A percentile compares a stretch with the other conserved stretches of the same genome.
Conservation (phyloP, 2,888 invertebrate genomes). For the Plagiodera versicolora region DNA sequence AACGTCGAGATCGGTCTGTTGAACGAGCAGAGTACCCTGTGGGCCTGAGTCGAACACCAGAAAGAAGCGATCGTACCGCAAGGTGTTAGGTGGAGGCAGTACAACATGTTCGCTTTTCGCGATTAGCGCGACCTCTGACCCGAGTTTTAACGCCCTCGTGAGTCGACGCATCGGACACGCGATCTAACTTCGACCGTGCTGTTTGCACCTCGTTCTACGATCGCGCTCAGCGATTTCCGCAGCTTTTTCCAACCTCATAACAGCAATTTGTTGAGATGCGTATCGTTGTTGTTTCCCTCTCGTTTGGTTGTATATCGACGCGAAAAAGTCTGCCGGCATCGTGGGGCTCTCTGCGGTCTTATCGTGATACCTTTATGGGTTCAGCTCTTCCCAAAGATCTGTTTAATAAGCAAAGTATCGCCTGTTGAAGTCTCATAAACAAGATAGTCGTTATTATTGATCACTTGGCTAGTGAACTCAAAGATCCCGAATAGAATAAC, state of each 20-base stretch:
- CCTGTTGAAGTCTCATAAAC: too few relatives aligned
- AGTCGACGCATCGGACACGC: conserved; percentile 44
- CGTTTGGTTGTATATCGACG: too few relatives aligned
- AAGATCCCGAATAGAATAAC: too few relatives aligned
- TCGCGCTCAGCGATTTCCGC: too few relatives aligned
- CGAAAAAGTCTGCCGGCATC: conserved; percentile 22
- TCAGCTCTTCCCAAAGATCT: too few relatives aligned
- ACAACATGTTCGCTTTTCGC: conserved; percentile 49
- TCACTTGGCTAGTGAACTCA: too few relatives aligned
- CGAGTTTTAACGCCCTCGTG: conserved; percentile 47
- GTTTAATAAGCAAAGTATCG: too few relatives aligned
- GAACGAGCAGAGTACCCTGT: conserved; percentile 26
- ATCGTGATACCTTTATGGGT: conserved; percentile 15
- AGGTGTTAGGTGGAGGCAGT: conserved; percentile 42
- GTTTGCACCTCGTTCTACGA: too few relatives aligned
- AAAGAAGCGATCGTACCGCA: conserved; percentile 27
- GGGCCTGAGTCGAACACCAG: conserved; percentile 29
- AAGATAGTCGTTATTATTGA: too few relatives aligned
- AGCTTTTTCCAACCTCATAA: conserved; percentile 32
- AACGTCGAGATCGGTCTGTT: conserved; percentile 31
- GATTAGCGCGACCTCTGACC: conserved; percentile 51
- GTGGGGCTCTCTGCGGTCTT: conserved; percentile 20
- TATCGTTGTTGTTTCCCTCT: too few relatives aligned
- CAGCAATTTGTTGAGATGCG: background rate
- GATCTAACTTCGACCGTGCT: conserved; percentile 34